Base-by-base conservation (phyloP, 1,140 invertebrate species). In the Danaus melanippus region DNA sequence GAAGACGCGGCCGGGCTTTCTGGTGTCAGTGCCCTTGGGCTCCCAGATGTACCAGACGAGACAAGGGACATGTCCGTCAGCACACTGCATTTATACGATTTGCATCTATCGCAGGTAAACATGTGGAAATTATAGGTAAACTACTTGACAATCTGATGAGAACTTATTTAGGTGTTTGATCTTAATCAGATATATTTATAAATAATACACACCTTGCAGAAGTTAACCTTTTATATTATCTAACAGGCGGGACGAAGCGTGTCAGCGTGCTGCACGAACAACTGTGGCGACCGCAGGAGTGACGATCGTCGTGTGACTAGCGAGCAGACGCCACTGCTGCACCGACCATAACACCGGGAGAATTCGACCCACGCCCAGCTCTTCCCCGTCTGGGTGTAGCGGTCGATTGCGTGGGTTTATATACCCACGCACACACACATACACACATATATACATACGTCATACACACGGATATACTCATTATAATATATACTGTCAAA, bases 71-170 rank as follows among this genome's bases (percentile, higher is more conserved):
- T 88, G 79, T 86, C 84, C 5, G 78, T 83, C 59, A 87, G 85
- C 69, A 77, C 86, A 8, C 69, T 88, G n/a, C 85, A 87, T 58
- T 60, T 88, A 10, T 88, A 88, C 57, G 86, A 87, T 60, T 54
- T 88, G 58, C 84, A 88, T 62, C 63, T 86, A 1, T 76, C 79
- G 10, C 80, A 82, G 74, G 79, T 88, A 54, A 52, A n/a, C 8
- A 10, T 41, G 11, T 32, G 4, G 12, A 1, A 47, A 46, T 47
- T 42, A 17, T 47, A 47, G 10, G 10, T 39, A 44, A 32, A 32
- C 21, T 32, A 32, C 7, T 1, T 32, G 6, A 32, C 21, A 32
- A 5, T 32, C 21, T 32, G 21, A 5, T 0, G 21, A 32, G 21
- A 32, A 7, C 21, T 32, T 32, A 32, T 1, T 32, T 32, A 32